A percentile compares a stretch with the other conserved stretches of the same genome.
These are phyloP conservation scores for Enteromius argenteus DNA, from an alignment of 2,797 vertebrate species.

Conservation along the genomic window DNA sequence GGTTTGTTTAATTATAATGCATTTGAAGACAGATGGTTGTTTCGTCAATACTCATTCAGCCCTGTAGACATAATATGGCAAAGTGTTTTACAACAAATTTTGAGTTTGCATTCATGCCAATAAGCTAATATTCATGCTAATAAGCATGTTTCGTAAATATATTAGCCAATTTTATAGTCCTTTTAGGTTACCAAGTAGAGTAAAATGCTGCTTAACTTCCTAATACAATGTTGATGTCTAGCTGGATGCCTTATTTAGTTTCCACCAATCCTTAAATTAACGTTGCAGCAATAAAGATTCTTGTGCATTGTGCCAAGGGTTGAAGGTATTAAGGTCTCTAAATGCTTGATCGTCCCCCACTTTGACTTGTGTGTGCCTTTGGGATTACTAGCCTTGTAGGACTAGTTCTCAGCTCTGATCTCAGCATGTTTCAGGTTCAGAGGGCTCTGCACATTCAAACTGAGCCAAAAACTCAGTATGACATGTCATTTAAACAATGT, in stretches of 20 bases:
- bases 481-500: constrained; percentile 63
- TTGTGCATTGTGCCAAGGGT: constrained; percentile 9
- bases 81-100: neutral
- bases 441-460: constrained; percentile 56
- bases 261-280: neutral
- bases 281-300: constrained; percentile 42
- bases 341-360: constrained; percentile 36
- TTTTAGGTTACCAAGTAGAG: neutral
- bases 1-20: constrained; percentile 26
- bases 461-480: constrained; percentile 47
- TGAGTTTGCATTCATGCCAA: neutral
- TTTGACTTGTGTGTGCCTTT: constrained; percentile 61
- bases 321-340: constrained; percentile 17
- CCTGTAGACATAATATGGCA: constrained; percentile 10
- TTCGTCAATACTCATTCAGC: constrained; percentile 30
- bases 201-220: neutral
- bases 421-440: constrained; percentile 61
- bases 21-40: constrained; percentile 39
- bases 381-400: constrained; percentile 60
- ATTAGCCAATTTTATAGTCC: neutral
- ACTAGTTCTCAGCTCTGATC: constrained; percentile 65
- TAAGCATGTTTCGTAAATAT: neutral
- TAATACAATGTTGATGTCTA: neutral
- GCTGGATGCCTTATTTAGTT: neutral
- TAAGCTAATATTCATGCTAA: too few species aligned